Conservation (phyloP, 2,797 vertebrate species). For the Intellagama lesueurii region DNA sequence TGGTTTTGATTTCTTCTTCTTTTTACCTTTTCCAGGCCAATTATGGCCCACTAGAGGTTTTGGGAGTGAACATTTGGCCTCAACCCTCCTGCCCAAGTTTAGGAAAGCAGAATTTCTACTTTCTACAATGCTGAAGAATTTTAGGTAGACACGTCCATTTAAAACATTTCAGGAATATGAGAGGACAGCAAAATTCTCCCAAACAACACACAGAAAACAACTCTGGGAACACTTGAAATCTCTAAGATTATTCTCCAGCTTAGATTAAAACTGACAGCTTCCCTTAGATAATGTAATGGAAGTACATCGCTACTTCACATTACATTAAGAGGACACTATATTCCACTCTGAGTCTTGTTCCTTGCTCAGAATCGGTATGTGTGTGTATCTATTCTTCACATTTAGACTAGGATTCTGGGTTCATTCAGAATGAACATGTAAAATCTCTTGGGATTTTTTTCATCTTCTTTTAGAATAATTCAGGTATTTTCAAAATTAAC, state of each 20-base stretch:
- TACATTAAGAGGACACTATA: not conserved
- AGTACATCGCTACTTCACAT: not conserved
- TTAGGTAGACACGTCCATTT: not conserved
- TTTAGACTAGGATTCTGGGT: no score
- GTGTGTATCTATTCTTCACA: no score
- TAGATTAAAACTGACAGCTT: not conserved
- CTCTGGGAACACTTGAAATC: not conserved
- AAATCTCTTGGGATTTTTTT: not conserved
- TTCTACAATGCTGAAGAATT: not conserved
- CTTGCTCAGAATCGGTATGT: not conserved
- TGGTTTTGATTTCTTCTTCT: no score
- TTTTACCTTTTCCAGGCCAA: no score
- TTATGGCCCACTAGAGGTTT: no score
- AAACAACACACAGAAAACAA: not conserved
- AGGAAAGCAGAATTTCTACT: not conserved
- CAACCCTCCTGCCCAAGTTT: no score
- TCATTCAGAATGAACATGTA: no score
- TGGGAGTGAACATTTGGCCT: no score
- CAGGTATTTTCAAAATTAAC: not conserved
- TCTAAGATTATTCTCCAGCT: not conserved
- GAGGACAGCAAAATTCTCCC: not conserved
- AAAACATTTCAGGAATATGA: not conserved
- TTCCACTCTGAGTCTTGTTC: not conserved
- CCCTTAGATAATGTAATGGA: not conserved
- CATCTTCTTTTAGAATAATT: not conserved